These are phyloP conservation scores for Pantala flavescens DNA, from an alignment of 1,140 invertebrate genomes.

Conservation along the genomic window DNA sequence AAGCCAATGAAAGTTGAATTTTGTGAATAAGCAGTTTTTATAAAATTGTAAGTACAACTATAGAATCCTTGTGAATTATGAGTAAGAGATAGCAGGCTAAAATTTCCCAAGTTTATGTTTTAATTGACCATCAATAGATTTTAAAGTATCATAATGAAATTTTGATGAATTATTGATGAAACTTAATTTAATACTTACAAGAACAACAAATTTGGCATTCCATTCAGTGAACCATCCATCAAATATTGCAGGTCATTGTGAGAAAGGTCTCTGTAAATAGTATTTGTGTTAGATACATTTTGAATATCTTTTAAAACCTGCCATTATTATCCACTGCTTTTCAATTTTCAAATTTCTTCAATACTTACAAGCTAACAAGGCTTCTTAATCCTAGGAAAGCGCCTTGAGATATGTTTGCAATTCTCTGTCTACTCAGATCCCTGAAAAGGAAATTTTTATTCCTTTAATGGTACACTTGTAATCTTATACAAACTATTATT, in stretches of 20 bases:
- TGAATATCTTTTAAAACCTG: neutral
- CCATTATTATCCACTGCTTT: too few relatives aligned
- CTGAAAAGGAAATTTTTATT: conserved; percentile 18
- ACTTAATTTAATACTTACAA: conserved; percentile 26
- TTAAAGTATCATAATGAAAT: too few relatives aligned
- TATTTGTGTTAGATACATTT: conserved; percentile 15
- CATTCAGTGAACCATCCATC: conserved; percentile 33
- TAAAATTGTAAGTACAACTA: too few relatives aligned
- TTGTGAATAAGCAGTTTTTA: too few relatives aligned
- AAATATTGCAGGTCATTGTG: conserved; percentile 31
- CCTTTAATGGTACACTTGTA: neutral
- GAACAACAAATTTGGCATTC: conserved; percentile 28
- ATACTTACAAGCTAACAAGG: conserved; percentile 22
- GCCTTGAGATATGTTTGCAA: conserved; percentile 25
- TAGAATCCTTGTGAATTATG: too few relatives aligned
- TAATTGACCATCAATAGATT: too few relatives aligned
- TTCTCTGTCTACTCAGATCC: conserved; percentile 27
- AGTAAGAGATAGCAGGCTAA: too few relatives aligned
- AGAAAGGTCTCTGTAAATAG: conserved; percentile 33
- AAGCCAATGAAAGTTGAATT: too few relatives aligned
- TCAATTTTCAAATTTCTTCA: neutral
- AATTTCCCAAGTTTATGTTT: too few relatives aligned
- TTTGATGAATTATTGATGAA: too few relatives aligned
- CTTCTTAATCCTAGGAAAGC: conserved; percentile 28
- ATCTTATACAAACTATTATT: too few relatives aligned